Percentiles rank a stretch among this genome's conserved stretches.
Conservation (phyloP, 2,797 vertebrate species). For the Lithobates pipiens region DNA sequence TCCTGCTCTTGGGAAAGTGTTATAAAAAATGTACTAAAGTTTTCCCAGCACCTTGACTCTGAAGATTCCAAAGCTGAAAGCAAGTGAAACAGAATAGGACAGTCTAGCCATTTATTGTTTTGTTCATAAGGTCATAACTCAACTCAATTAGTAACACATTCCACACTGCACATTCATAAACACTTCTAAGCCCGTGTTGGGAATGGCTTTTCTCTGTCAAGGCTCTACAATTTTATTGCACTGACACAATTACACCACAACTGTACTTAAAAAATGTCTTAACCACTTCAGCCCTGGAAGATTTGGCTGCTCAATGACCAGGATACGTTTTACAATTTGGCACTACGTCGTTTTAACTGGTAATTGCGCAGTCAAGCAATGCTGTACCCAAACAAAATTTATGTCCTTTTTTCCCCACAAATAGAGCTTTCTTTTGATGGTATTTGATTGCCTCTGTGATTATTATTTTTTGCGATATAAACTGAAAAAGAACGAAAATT, state of each 20-base stretch:
- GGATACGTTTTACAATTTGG: no score
- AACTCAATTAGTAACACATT: conserved; percentile 37
- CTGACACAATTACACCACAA: background rate
- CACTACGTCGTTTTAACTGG: no score
- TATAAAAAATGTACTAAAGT: background rate
- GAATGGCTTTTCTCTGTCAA: background rate
- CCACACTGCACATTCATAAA: conserved; percentile 20
- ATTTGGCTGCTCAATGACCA: no score
- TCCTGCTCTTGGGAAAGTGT: background rate
- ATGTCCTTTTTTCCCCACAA: no score
- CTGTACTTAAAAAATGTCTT: background rate
- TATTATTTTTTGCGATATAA: no score
- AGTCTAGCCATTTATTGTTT: background rate
- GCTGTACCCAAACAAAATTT: no score
- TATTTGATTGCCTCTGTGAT: no score
- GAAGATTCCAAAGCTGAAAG: background rate
- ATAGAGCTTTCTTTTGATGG: no score
- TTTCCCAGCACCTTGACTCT: background rate
- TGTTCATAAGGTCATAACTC: conserved; percentile 30
- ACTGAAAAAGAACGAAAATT: no score
- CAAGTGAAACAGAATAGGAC: background rate
- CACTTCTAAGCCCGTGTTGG: background rate
- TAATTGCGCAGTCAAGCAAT: no score
- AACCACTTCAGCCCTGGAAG: no score
- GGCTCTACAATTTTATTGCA: background rate